Evolutionary conservation across 35 echinoderm and acorn worm species (phyloP), one percentile per base, ranked within the genome.

Genomic region (Lytechinus variegatus): DNA sequence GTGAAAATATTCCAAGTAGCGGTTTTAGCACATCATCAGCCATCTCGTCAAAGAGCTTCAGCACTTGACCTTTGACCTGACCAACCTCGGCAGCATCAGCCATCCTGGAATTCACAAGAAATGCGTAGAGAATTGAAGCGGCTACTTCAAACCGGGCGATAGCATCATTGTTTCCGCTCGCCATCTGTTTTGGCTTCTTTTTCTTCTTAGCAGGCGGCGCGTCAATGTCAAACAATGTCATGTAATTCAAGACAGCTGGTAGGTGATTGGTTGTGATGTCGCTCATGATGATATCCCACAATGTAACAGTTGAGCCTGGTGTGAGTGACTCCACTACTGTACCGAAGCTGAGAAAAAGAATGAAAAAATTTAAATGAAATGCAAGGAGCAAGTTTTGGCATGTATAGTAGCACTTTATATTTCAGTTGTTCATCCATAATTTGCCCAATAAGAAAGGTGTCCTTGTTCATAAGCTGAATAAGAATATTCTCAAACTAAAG

Each of bases 61-160:
- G 3, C 92, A 93, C 53, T 93, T 93, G 92, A 93, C n/a, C 52
- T 57, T 93, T 93, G 92, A 93, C 55, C 52, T 93, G 92, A 10
- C 92, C 92, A 21, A 57, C 54, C 52, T 93, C 92, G 3, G 53
- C 92, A 54, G 92, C 92, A 28, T 93, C 92, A 11, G 52, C 92
- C 28, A 93, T 54, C 52, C 28, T 54, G 54, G 92, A 33, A 93
- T 93, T 93, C 54, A 27, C 21, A 9, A 93, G 54, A 24, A 93
- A 93, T 3, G 53, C 56, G 92, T 93, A 14, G 52, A 93, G 53
- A 5, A 93, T 27, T 9, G 54, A 19, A 3, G 54, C 54, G 6
- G 53, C 54, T 19, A 24, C 53, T 57, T 93, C 92, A n/a, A 57
- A 54, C 57, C 54, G 92, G 3, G 27, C 8, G n/a, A 57, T 54